These are phyloP conservation scores for Tor tambroides DNA, from an alignment of 2,113 vertebrate genomes.

Conservation along the genomic window DNA sequence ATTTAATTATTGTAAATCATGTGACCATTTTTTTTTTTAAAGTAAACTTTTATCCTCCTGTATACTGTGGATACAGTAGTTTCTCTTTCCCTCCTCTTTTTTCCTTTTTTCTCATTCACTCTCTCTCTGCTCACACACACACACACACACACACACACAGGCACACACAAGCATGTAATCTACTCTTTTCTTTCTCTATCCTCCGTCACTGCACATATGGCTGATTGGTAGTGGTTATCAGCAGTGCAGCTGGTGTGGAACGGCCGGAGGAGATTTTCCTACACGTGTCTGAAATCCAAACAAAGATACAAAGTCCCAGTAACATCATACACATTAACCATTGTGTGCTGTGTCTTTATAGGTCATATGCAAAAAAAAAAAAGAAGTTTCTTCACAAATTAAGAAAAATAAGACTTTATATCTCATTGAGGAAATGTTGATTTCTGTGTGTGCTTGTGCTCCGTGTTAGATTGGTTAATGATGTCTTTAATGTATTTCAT, in stretches of 20 bases:
- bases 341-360: not conserved
- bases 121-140: not conserved
- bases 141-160: not conserved
- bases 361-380: not conserved
- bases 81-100: not conserved
- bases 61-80: not conserved
- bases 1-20: not conserved
- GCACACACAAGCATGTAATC: not conserved
- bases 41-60: not conserved
- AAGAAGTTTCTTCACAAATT: not conserved
- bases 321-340: not conserved
- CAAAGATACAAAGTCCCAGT: not conserved
- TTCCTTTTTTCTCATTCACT: conserved; percentile 1
- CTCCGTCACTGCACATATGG: conserved; percentile 41
- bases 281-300: conserved; percentile 35
- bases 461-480: not conserved
- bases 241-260: conserved; percentile 39
- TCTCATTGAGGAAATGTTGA: not conserved
- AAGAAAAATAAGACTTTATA: not conserved
- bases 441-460: not conserved
- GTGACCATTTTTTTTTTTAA: not conserved
- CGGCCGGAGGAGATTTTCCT: conserved; percentile 31
- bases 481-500: not conserved
- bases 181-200: not conserved
- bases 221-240: conserved; percentile 37